phyloP scores from a whole-genome alignment of 2,888 invertebrate species.

The Neoitamus cyanurus region DNA sequence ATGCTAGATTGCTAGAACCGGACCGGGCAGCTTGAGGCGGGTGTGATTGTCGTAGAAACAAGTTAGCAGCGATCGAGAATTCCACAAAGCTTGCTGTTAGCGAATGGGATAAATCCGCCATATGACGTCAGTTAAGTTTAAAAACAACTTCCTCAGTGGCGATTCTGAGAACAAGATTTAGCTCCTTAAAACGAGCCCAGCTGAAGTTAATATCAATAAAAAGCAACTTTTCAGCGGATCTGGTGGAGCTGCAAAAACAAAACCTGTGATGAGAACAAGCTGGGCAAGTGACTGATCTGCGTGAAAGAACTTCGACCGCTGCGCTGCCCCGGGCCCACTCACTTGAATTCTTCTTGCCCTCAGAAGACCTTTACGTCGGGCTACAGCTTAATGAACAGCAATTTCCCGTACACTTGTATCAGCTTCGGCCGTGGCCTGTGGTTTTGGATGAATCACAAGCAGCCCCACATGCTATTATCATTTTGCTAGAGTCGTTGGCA shows the following conservation, averaged over 20 bases:
- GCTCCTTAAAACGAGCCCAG: neutral
- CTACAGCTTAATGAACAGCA: neutral
- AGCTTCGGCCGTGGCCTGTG: neutral
- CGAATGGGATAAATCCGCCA: neutral
- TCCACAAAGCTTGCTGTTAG: neutral
- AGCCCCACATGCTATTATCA: neutral
- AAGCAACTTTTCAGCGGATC: neutral
- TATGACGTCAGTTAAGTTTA: neutral
- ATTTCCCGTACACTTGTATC: neutral
- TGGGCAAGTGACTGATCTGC: neutral
- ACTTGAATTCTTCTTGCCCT: constrained; percentile 17
- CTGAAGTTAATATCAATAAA: neutral
- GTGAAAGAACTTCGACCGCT: neutral
- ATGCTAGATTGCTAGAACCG: neutral
- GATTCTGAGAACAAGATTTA: neutral
- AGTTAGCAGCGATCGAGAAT: neutral
- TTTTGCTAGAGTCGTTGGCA: neutral
- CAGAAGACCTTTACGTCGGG: constrained; percentile 8
- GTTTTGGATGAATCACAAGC: constrained; percentile 5
- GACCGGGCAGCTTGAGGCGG: neutral
- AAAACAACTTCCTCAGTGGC: neutral
- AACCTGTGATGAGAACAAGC: neutral
- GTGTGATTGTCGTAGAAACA: neutral
- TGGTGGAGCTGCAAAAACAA: neutral
- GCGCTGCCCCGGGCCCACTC: neutral